phyloP scores from a whole-genome alignment of 1,140 invertebrate species.

The Penaeus vannamei region DNA sequence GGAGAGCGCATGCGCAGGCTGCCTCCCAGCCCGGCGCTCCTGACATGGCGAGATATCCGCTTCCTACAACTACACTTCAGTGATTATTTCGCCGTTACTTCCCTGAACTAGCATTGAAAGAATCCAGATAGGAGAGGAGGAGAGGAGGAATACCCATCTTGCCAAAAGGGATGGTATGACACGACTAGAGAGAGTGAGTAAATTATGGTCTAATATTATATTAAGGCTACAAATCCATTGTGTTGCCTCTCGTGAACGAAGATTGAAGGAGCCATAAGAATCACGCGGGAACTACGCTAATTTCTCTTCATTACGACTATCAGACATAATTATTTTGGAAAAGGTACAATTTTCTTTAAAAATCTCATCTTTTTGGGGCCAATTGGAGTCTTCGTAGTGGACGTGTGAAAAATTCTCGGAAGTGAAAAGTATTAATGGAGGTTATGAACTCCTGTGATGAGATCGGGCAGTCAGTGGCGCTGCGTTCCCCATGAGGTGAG shows the following conservation, averaged over 20 bases:
- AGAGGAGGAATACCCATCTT: constrained; percentile 25
- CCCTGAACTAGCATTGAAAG: background rate
- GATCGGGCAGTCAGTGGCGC: constrained; percentile 20
- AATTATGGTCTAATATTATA: constrained; percentile 29
- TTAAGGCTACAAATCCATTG: constrained; percentile 7
- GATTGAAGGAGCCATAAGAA: constrained; percentile 25
- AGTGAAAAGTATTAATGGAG: background rate
- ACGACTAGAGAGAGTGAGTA: background rate
- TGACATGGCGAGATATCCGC: constrained; percentile 40
- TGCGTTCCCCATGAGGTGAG: constrained; percentile 23
- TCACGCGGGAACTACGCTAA: constrained; percentile 29
- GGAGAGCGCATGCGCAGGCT: constrained; percentile 28
- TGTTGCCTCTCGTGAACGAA: background rate
- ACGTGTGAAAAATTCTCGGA: background rate
- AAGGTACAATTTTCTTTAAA: background rate
- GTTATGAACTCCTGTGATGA: background rate
- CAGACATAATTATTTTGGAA: background rate
- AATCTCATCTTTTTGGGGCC: background rate
- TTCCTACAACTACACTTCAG: constrained; percentile 1
- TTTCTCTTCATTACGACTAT: background rate
- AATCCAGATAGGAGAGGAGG: background rate
- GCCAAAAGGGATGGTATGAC: background rate
- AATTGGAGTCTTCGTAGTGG: background rate
- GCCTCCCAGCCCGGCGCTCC: constrained; percentile 14
- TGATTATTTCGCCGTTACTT: background rate